These are phyloP conservation scores for Liparis tanakae DNA, from an alignment of 2,797 vertebrate genomes.

Conservation along the genomic window DNA sequence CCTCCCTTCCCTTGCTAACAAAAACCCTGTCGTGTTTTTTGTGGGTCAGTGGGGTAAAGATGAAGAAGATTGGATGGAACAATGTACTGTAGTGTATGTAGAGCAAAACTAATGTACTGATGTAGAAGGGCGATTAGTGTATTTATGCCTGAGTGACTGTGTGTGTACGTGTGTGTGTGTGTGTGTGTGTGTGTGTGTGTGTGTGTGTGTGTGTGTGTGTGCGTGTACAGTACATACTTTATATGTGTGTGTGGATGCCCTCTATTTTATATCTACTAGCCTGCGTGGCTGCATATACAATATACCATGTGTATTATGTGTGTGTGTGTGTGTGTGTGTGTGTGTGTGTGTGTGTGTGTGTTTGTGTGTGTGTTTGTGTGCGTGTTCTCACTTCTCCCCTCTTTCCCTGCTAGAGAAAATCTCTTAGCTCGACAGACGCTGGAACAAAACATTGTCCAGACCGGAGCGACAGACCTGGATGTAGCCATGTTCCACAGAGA, in stretches of 20 bases:
- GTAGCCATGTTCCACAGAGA: constrained; percentile 98
- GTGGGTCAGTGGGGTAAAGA: constrained; percentile 71
- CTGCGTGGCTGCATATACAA: constrained; percentile 7
- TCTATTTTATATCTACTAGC: background rate
- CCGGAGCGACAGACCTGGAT: constrained; percentile 95
- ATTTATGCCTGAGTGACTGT: constrained; percentile 49
- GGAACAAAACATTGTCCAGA: constrained; percentile 91
- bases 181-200: constrained; percentile 14
- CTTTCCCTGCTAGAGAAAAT: constrained; percentile 87
- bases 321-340: constrained; percentile 1
- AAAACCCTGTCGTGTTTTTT: constrained; percentile 44
- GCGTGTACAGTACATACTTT: background rate
- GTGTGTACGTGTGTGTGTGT: constrained; percentile 15
- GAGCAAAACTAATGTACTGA: constrained; percentile 72
- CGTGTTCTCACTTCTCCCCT: constrained; percentile 33
- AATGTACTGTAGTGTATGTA: constrained; percentile 54
- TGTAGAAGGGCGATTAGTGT: constrained; percentile 41
- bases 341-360: constrained; percentile 8
- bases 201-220: constrained; percentile 22
- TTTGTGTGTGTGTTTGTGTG: background rate
- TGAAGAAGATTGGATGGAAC: constrained; percentile 60
- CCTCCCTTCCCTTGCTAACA: constrained; percentile 26
- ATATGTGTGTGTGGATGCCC: constrained; percentile 6
- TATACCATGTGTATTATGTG: background rate
- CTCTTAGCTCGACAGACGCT: constrained; percentile 88